Evolutionary conservation across 2,888 invertebrate species (phyloP).

Genomic region (Hylaea fasciaria): DNA sequence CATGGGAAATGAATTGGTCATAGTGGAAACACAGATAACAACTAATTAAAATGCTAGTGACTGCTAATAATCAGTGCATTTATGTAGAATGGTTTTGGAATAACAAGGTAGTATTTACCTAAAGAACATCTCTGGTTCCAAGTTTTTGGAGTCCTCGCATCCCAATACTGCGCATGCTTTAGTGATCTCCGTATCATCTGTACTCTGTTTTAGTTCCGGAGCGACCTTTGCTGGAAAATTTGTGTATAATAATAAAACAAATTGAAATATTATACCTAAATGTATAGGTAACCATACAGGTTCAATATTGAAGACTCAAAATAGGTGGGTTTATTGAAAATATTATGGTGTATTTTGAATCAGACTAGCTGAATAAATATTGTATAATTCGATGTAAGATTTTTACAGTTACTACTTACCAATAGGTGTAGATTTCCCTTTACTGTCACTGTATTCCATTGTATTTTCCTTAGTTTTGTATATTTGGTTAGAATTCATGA

Average conservation of each 20-base stretch:
- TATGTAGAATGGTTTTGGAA: too few species aligned
- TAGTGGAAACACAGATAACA: too few species aligned
- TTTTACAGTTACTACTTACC: conserved; percentile 55
- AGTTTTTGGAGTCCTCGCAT: conserved; percentile 76
- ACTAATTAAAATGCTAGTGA: too few species aligned
- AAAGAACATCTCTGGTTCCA: conserved; percentile 73
- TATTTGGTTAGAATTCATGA: conserved; percentile 68
- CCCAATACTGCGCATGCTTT: conserved; percentile 78
- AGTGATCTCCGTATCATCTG: conserved; percentile 71
- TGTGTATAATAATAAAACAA: neutral
- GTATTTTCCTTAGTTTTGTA: conserved; percentile 72
- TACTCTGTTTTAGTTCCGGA: conserved; percentile 74
- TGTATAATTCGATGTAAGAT: too few species aligned
- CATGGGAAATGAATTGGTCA: too few species aligned
- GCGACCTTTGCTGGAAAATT: conserved; percentile 75
- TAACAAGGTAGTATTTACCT: conserved; percentile 53
- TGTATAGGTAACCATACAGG: too few species aligned
- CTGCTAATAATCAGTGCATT: too few species aligned
- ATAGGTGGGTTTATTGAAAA: too few species aligned
- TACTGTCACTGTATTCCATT: conserved; percentile 63
- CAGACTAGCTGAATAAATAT: too few species aligned
- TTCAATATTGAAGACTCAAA: too few species aligned
- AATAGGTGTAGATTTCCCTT: conserved; percentile 73
- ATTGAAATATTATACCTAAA: too few species aligned
- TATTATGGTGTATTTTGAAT: too few species aligned